phyloP scores from a whole-genome alignment of 2,113 vertebrate genomes.

The Otolemur garnettii region DNA sequence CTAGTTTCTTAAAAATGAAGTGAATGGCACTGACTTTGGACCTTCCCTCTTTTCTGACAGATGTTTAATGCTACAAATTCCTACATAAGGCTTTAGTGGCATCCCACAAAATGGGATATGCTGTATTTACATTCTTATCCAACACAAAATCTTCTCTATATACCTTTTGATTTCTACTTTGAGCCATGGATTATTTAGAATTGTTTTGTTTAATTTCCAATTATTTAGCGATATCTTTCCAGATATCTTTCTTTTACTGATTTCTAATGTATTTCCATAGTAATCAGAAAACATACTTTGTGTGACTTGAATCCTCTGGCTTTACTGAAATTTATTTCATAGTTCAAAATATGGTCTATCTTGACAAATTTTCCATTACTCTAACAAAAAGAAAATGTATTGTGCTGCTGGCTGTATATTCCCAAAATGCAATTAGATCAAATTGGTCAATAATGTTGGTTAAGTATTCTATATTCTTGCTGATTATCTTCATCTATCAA shows the following conservation, averaged over 20 bases:
- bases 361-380: not conserved
- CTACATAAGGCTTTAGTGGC: not conserved
- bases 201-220: slow-evolving; percentile 31
- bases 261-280: not conserved
- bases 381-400: not conserved
- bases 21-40: not conserved
- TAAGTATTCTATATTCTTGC: not conserved
- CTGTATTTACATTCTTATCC: slow-evolving; percentile 2
- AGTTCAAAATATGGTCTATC: not conserved
- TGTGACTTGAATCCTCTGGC: not conserved
- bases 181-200: not conserved
- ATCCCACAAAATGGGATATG: slow-evolving; percentile 21
- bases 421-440: not conserved
- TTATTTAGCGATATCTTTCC: slow-evolving; percentile 1
- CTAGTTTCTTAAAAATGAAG: slow-evolving; percentile 49
- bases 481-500: not conserved
- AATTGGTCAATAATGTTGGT: not conserved
- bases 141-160: slow-evolving; percentile 22
- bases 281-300: not conserved
- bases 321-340: not conserved
- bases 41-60: not conserved
- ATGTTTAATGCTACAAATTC: slow-evolving; percentile 11
- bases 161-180: slow-evolving; percentile 55
- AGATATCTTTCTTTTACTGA: slow-evolving; percentile 4
- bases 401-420: not conserved